Conservation (phyloP, 1,140 invertebrate genomes). For the Calliopsis andreniformis region DNA sequence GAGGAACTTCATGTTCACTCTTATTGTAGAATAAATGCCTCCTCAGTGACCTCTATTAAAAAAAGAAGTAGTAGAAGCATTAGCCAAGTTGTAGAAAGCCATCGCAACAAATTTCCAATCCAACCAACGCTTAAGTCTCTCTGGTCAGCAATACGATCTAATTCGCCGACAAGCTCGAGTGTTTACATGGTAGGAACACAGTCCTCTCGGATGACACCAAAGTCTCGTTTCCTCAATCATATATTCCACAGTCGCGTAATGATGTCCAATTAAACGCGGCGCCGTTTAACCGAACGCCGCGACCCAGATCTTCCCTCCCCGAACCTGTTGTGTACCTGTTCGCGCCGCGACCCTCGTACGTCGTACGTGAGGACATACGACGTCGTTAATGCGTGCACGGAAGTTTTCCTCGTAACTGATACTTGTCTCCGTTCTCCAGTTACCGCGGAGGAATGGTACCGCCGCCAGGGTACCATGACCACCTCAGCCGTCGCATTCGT, state of each 20-base stretch:
- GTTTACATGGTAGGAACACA: too few relatives aligned
- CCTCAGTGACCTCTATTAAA: too few relatives aligned
- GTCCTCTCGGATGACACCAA: too few relatives aligned
- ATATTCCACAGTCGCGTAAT: constrained; percentile 9
- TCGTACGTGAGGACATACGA: constrained; percentile 62
- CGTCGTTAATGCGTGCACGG: constrained; percentile 69
- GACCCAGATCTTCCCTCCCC: constrained; percentile 60
- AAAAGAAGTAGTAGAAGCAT: too few relatives aligned
- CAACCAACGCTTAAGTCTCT: too few relatives aligned
- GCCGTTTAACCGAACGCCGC: constrained; percentile 46
- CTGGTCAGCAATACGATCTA: too few relatives aligned
- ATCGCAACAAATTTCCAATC: too few relatives aligned
- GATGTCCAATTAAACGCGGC: constrained; percentile 26
- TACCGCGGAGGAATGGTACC: constrained; percentile 68
- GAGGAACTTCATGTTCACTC: too few relatives aligned
- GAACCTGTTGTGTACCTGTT: constrained; percentile 65
- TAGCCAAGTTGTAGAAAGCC: too few relatives aligned
- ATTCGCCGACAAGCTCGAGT: too few relatives aligned
- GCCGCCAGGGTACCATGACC: constrained; percentile 60
- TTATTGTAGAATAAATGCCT: too few relatives aligned
- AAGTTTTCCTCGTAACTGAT: constrained; percentile 75
- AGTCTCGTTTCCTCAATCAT: background rate
- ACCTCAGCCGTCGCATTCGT: constrained; percentile 62
- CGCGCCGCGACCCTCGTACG: constrained; percentile 54
- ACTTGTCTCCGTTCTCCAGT: constrained; percentile 71